A percentile compares a stretch with the other conserved stretches of the same genome.
These are phyloP conservation scores for Anarrhichthys ocellatus DNA, from an alignment of 2,113 vertebrate genomes.

Conservation along the genomic window DNA sequence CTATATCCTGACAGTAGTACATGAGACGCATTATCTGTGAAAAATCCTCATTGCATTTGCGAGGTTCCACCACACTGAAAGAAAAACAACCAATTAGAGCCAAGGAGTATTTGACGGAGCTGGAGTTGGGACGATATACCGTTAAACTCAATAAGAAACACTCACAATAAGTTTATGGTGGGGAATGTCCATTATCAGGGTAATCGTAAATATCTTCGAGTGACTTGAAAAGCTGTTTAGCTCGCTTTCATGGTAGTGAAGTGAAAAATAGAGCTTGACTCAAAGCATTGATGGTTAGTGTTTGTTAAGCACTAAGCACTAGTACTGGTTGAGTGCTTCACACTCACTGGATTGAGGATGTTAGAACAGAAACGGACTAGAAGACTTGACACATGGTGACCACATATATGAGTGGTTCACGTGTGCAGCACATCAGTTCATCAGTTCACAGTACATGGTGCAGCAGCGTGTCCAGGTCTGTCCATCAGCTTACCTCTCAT, in stretches of 20 bases:
- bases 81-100: too few species aligned
- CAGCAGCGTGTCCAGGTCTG: slow-evolving; percentile 63
- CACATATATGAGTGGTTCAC: slow-evolving; percentile 62
- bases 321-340: neutral
- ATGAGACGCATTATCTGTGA: too few species aligned
- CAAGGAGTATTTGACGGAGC: too few species aligned
- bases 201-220: neutral
- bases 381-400: slow-evolving; percentile 1
- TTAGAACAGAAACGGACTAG: neutral
- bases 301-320: neutral
- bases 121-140: too few species aligned
- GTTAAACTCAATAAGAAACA: too few species aligned
- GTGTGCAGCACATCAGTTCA: slow-evolving; percentile 81
- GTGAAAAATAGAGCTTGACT: neutral
- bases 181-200: neutral
- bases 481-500: slow-evolving; percentile 8
- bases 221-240: neutral
- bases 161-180: too few species aligned
- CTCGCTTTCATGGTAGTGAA: neutral
- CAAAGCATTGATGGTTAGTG: neutral
- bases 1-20: too few species aligned
- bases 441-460: slow-evolving; percentile 80
- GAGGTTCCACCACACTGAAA: too few species aligned
- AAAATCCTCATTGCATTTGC: too few species aligned
- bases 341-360: neutral